Conservation (phyloP, 2,113 vertebrate genomes). For the Alethe diademata region DNA sequence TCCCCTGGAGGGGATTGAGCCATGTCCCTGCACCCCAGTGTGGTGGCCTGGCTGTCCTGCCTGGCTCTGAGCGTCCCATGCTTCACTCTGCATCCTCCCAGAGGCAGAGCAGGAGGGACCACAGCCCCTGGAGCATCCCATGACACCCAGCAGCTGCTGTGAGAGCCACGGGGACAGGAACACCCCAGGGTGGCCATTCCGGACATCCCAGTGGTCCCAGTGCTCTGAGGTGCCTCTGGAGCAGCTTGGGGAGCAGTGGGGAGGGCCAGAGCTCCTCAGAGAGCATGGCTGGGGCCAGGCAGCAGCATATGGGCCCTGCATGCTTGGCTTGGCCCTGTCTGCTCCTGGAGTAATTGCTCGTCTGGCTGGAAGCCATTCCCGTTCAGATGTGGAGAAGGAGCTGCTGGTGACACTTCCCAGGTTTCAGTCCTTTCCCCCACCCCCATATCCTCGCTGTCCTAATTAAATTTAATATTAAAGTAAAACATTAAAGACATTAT, state of each 20-base stretch:
- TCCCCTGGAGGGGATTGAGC: neutral
- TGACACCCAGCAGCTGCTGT: neutral
- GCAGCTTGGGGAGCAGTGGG: neutral
- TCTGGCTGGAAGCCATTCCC: conserved; percentile 35
- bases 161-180: neutral
- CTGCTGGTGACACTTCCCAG: conserved; percentile 14
- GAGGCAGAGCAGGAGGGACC: neutral
- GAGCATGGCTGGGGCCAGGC: neutral
- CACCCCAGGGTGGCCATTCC: neutral
- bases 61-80: neutral
- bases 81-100: neutral
- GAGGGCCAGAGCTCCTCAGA: neutral
- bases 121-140: neutral
- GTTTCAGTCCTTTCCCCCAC: neutral
- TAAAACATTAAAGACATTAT: neutral
- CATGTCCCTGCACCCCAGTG: rapidly evolving
- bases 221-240: neutral
- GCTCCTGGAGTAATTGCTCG: conserved; percentile 21
- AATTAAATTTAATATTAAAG: conserved; percentile 43
- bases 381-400: conserved; percentile 23
- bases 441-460: neutral
- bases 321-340: conserved; percentile 10
- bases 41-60: neutral
- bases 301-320: neutral
- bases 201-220: neutral